Conservation (phyloP, 2,797 vertebrate species). For the Oryzias dopingdopingensis region DNA sequence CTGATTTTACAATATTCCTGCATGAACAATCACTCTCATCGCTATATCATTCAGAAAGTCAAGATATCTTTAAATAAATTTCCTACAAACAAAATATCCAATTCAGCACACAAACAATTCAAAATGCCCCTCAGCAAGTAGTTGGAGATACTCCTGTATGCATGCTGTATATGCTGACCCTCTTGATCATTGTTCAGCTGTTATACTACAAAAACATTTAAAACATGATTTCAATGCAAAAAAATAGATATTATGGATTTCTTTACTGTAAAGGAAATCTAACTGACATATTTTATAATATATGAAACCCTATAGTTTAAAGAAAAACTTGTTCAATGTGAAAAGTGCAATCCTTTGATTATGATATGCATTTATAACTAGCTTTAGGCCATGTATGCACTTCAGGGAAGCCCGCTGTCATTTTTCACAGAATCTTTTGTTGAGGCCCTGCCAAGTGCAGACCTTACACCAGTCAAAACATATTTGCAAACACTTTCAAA, state of each 20-base stretch:
- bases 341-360: neutral
- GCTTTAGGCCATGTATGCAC: conserved; percentile 4
- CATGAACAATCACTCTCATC: neutral
- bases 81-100: neutral
- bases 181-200: neutral
- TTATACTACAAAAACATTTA: neutral
- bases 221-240: neutral
- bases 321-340: neutral
- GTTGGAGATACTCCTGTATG: neutral
- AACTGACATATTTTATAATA: too few relatives aligned
- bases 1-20: too few relatives aligned
- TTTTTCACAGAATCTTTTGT: conserved; percentile 25
- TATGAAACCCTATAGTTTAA: neutral
- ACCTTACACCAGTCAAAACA: conserved; percentile 21
- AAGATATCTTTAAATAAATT: neutral
- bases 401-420: conserved; percentile 21
- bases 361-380: neutral
- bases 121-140: neutral
- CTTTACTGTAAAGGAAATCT: too few relatives aligned
- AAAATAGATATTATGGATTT: too few relatives aligned
- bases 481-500: conserved; percentile 5
- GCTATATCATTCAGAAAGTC: neutral
- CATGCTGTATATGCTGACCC: neutral
- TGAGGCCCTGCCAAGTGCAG: conserved; percentile 11
- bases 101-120: neutral